Evolutionary conservation across 2,797 vertebrate species (phyloP).

Genomic region (Danio kyathit): DNA sequence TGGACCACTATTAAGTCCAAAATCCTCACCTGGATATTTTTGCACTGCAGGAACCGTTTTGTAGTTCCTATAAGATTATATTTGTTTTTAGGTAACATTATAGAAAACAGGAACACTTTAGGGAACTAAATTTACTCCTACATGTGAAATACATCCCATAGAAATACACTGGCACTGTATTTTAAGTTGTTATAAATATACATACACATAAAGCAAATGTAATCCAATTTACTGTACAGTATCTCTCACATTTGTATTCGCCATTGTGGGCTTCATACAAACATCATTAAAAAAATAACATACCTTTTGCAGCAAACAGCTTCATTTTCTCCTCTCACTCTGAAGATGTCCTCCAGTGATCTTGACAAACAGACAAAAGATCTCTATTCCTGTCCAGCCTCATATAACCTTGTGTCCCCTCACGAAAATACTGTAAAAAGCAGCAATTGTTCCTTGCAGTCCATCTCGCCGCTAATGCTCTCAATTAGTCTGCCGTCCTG

Average conservation of each 20-base stretch:
- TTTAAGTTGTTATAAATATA: no score
- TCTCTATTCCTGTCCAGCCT: constrained; percentile 1
- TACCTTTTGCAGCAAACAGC: background rate
- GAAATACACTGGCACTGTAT: no score
- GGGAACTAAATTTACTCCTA: no score
- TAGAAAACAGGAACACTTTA: no score
- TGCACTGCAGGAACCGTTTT: no score
- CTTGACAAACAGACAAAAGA: constrained; percentile 27
- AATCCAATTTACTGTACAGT: no score
- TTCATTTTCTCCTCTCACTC: background rate
- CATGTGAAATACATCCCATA: no score
- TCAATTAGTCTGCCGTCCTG: constrained; percentile 15
- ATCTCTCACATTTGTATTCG: no score
- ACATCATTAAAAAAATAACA: background rate
- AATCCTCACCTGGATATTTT: background rate
- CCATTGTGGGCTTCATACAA: background rate
- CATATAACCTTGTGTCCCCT: background rate
- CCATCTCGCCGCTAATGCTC: background rate
- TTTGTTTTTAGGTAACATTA: no score
- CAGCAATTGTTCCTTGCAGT: constrained; percentile 15
- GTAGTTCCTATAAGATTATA: no score
- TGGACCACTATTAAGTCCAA: background rate
- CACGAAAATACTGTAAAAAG: constrained; percentile 26
- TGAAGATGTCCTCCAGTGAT: background rate
- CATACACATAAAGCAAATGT: no score